Evolutionary conservation across 2,797 vertebrate species (phyloP).

Genomic region (Hapalemur alaotrensis): DNA sequence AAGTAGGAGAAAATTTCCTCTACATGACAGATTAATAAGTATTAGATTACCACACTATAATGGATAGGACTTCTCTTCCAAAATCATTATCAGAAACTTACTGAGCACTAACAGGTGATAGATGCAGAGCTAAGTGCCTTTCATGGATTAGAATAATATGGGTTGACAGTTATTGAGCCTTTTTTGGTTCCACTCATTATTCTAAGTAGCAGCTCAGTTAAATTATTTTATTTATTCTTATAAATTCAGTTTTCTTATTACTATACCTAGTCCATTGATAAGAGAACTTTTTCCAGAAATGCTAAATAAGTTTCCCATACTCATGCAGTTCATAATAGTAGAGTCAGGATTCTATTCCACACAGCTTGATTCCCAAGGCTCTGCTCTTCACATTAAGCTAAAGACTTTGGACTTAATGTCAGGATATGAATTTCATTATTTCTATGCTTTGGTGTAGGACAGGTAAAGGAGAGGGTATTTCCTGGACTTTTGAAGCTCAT

Average conservation of each 20-base stretch:
- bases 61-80: neutral
- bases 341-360: neutral
- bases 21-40: neutral
- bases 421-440: neutral
- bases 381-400: neutral
- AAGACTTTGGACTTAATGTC: neutral
- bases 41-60: neutral
- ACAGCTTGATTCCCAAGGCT: neutral
- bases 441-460: neutral
- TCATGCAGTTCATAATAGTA: neutral
- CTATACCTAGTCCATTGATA: neutral
- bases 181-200: neutral
- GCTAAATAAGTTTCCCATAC: neutral
- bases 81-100: neutral
- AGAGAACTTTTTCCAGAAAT: neutral
- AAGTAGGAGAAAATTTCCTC: neutral
- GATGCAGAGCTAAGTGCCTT: neutral
- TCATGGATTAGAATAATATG: neutral
- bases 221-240: neutral
- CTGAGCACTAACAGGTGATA: neutral
- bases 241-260: neutral
- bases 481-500: neutral
- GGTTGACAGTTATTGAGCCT: fast-evolving
- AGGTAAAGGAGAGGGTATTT: neutral
- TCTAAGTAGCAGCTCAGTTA: neutral